Conservation (phyloP, 2,888 invertebrate genomes). For the Orgyia antiqua region DNA sequence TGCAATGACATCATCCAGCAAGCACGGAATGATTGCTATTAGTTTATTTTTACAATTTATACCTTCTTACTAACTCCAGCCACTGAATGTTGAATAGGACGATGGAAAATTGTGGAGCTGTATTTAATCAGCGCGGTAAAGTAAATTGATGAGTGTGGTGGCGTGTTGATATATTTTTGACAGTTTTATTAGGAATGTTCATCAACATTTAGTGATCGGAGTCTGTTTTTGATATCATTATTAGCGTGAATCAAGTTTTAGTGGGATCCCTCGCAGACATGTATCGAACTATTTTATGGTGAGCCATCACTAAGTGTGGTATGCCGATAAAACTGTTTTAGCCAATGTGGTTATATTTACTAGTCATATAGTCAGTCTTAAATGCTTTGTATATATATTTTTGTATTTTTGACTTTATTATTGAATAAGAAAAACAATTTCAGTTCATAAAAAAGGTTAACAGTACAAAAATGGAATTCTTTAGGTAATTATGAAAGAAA, state of each 20-base stretch:
- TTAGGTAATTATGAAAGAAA: constrained; percentile 43
- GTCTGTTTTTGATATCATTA: constrained; percentile 53
- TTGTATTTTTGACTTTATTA: constrained; percentile 60
- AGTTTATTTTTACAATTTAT: constrained; percentile 38
- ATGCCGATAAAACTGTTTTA: constrained; percentile 42
- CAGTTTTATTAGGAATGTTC: constrained; percentile 31
- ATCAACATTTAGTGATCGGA: constrained; percentile 41
- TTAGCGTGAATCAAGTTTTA: constrained; percentile 41
- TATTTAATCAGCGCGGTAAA: constrained; percentile 19
- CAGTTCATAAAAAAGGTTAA: constrained; percentile 44
- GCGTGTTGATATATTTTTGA: constrained; percentile 33
- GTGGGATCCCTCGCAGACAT: constrained; percentile 54
- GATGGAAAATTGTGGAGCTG: constrained; percentile 20
- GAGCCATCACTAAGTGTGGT: constrained; percentile 35
- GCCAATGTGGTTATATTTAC: constrained; percentile 64
- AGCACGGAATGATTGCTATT: constrained; percentile 24
- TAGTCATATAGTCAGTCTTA: constrained; percentile 74
- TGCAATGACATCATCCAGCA: constrained; percentile 10
- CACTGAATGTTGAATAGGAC: constrained; percentile 32
- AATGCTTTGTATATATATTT: constrained; percentile 68
- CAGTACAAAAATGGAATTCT: constrained; percentile 40
- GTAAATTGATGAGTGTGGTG: constrained; percentile 30
- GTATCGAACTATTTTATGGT: constrained; percentile 43
- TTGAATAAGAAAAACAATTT: constrained; percentile 52
- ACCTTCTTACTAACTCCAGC: constrained; percentile 31